These are phyloP conservation scores for Xenopus laevis DNA, from an alignment of 2,113 vertebrate species.

Conservation along the genomic window DNA sequence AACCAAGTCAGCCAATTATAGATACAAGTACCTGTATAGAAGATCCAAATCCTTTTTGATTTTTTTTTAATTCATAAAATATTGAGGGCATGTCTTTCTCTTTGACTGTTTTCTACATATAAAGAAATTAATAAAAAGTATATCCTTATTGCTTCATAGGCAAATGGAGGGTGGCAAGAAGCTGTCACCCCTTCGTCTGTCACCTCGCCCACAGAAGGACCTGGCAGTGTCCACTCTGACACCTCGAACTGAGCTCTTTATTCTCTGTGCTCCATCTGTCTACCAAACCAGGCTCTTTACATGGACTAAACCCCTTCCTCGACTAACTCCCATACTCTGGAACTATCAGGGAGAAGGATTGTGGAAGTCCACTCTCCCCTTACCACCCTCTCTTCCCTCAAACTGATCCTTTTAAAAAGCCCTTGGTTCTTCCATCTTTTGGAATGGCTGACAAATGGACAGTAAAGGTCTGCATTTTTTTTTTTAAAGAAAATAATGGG, in stretches of 20 bases:
- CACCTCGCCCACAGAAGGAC: conserved; percentile 69
- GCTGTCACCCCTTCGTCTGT: conserved; percentile 75
- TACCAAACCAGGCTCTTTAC: conserved; percentile 29
- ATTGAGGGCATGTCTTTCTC: too few relatives aligned
- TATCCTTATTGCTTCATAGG: conserved; percentile 55
- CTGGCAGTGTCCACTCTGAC: conserved; percentile 81
- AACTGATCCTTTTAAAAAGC: background rate
- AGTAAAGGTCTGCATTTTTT: background rate
- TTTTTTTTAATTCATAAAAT: too few relatives aligned
- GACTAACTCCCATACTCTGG: conserved; percentile 38
- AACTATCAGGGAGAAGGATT: conserved; percentile 45
- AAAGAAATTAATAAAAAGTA: too few relatives aligned
- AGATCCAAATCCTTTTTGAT: too few relatives aligned
- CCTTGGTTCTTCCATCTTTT: background rate
- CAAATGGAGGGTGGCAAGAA: conserved; percentile 82
- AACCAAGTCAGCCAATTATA: too few relatives aligned
- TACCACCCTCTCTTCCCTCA: background rate
- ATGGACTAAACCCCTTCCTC: conserved; percentile 33
- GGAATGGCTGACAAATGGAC: background rate
- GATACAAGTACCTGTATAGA: too few relatives aligned
- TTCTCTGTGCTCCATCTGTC: conserved; percentile 31
- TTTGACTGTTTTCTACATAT: too few relatives aligned
- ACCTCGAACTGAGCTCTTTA: conserved; percentile 78
- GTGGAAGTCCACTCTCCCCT: background rate
- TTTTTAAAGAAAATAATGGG: background rate